Percentiles rank a stretch among this genome's conserved stretches.
These are phyloP conservation scores for Muntiacus muntjak DNA, from an alignment of 2,113 vertebrate species.

Conservation along the genomic window DNA sequence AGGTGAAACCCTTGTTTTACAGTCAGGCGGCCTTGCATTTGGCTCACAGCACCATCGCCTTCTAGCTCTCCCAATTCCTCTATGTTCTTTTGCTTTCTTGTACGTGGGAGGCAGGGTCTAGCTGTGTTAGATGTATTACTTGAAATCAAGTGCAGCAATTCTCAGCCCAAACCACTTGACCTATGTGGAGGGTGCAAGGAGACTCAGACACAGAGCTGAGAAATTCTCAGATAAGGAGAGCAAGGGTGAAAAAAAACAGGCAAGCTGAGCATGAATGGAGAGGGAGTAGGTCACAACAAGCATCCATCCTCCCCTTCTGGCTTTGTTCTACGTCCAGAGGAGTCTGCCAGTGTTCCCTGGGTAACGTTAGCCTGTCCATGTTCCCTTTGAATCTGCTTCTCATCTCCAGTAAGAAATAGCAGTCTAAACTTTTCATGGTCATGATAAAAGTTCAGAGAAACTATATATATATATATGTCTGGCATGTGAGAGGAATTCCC, in stretches of 20 bases:
- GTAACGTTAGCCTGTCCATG: fast-evolving
- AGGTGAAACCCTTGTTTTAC: not conserved
- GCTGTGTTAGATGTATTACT: too few relatives aligned
- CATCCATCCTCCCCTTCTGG: not conserved
- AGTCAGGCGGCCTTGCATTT: not conserved
- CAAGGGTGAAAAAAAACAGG: not conserved
- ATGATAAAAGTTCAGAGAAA: not conserved
- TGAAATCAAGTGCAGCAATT: not conserved
- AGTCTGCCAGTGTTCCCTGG: not conserved
- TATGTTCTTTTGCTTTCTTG: not conserved
- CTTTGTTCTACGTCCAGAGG: fast-evolving
- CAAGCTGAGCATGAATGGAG: fast-evolving
- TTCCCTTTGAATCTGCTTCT: not conserved
- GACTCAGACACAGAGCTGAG: not conserved
- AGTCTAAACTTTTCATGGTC: not conserved
- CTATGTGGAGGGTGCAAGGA: not conserved
- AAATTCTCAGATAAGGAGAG: not conserved
- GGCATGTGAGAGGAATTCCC: not conserved
- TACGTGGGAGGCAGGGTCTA: fast-evolving
- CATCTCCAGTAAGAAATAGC: not conserved
- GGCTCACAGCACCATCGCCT: not conserved
- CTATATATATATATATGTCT: not conserved
- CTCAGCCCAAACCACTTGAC: not conserved
- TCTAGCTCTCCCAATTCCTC: not conserved
- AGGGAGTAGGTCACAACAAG: not conserved